Evolutionary conservation across 2,113 vertebrate species (phyloP), one percentile per base, ranked within the genome.

Genomic region (Pteronura brasiliensis): DNA sequence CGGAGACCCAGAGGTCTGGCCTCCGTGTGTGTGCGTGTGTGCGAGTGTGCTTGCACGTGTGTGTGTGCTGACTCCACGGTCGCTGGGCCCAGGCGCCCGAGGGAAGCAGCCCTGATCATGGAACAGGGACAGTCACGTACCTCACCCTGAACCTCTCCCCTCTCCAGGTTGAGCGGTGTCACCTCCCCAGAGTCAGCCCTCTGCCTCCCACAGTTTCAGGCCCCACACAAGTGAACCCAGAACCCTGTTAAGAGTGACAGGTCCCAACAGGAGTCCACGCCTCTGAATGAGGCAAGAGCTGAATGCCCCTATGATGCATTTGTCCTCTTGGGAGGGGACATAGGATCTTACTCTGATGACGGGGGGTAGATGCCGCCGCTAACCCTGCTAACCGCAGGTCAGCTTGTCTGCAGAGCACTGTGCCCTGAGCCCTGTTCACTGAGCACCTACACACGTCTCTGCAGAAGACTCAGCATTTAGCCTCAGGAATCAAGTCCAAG

Each of bases 401-500:
- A 13, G 13, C 2, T 3, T 4, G 10, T 47, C 47, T 61, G 9
- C 67, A 39, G 29, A 72, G 67, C 7, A 7, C 65, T 31, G 31
- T 29, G 3, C 15, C 65, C 59, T 23, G 34, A 42, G 21, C 18
- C 76, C 74, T 67, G 57, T 4, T 59, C 34, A 7, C 52, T 3
- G 9, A 21, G 4, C 1, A 0, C 23, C 47, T 67, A 1, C 31
- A 34, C 3, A 0, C 0, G 0, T n/a, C 29, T 47, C 76, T 39
- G 49, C 61, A 65, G 47, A 52, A n/a, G 20, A 71, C n/a, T 1
- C 0, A 0, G 20, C 21, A 12, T 79, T 79, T 11, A 47, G 29
- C 34, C 7, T n/a, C n/a, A 71, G 77, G 65, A 44, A 14, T 36
- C 42, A 25, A 36, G 65, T 57, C 29, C 7, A 10, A 74, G 69